Evolutionary conservation across 2,888 invertebrate species (phyloP), one percentile per base, ranked within the genome.

Genomic region (Ormyrus pomaceus): DNA sequence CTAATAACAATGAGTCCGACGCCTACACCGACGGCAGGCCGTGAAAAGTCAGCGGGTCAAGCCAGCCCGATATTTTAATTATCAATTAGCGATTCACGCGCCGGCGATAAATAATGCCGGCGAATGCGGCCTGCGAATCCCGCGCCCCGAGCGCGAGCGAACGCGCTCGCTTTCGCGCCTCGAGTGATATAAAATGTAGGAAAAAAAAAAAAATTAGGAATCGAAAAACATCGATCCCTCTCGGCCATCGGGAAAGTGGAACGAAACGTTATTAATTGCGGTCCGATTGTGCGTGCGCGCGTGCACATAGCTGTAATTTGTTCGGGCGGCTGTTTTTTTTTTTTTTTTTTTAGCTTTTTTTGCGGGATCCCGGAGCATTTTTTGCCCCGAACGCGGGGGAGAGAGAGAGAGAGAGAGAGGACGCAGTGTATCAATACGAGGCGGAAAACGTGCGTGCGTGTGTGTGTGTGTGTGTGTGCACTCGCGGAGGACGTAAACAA

Each of bases 261-360:
- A 71, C 81, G 66, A 75, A 77, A 61, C 75, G 78, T 75, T 81
- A 81, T 81, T 81, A 81, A 81, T 81, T 74, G 78, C 74, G 71
- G 75, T 71, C 70, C 71, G 71, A 81, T 78, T 62, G 78, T 55
- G 59, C 11, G 13, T 46, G 51, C 46, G 59, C 56, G 50, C 53
- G n/a, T 50, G 3, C 34, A 4, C 66, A 59, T 56, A 53, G 34
- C 55, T 53, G 72, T 78, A 78, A 78, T 78, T 78, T 53, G 65
- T 72, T 66, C 61, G 51, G 13, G 58, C 9, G 50, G 46, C 13
- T 69, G 51, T 75, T 69, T 64, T 55, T n/a, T 62, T 48, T 75
- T 10, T 53, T 58, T 65, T 45, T 48, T 55, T 46, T 19, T 19
- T 19, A 19, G 19, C 19, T 19, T 19, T 34, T 53, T 62, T 10